Conservation (phyloP, 2,113 vertebrate genomes). For the Rhinogobius similis region DNA sequence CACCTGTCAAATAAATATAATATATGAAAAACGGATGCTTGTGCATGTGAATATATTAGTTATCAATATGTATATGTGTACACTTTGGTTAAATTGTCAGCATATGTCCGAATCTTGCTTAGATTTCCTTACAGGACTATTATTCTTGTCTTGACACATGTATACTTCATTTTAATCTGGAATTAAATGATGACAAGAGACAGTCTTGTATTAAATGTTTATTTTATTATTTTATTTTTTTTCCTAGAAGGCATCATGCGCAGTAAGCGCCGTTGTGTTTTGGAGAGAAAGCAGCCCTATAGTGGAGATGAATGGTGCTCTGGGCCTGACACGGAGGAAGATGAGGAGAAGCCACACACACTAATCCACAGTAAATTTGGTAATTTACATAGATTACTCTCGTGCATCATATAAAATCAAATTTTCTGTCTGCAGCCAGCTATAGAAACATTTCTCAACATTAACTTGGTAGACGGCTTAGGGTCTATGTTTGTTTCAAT, state of each 20-base stretch:
- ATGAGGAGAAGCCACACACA: conserved; percentile 87
- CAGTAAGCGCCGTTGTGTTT: conserved; percentile 93
- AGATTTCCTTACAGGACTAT: background rate
- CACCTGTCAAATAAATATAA: too few species aligned
- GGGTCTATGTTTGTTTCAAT: background rate
- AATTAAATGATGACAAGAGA: background rate
- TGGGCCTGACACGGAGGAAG: conserved; percentile 93
- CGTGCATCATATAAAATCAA: background rate
- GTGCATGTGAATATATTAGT: background rate
- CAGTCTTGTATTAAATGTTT: background rate
- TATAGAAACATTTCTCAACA: background rate
- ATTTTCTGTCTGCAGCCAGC: background rate
- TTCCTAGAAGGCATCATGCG: conserved; percentile 85
- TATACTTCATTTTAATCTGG: background rate
- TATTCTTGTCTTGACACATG: background rate
- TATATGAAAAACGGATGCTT: too few species aligned
- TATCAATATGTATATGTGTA: too few species aligned
- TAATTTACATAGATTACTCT: background rate
- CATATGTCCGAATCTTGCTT: background rate
- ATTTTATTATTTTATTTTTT: background rate
- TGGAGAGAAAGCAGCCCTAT: conserved; percentile 96
- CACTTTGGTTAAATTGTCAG: background rate
- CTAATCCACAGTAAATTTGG: conserved; percentile 86
- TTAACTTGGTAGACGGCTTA: background rate
- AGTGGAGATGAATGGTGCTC: conserved; percentile 99